A percentile compares a stretch with the other conserved stretches of the same genome.
These are phyloP conservation scores for Antechinus flavipes DNA, from an alignment of 2,113 vertebrate species.

Conservation along the genomic window DNA sequence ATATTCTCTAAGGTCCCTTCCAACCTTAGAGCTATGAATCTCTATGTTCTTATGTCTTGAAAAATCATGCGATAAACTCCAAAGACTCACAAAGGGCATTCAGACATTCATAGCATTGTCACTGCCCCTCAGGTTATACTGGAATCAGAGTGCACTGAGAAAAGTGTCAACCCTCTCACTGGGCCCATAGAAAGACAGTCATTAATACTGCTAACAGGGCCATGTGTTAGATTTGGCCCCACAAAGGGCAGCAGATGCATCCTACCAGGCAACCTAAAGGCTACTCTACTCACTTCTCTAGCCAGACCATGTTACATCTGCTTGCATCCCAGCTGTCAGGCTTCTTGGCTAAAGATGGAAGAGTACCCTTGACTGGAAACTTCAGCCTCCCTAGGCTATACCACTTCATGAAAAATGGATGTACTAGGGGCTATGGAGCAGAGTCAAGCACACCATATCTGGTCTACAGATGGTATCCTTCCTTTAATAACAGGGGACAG, in stretches of 20 bases:
- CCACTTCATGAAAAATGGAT: conserved; percentile 64
- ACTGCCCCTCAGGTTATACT: neutral
- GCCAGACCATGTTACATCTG: conserved; percentile 45
- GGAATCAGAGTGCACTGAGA: conserved; percentile 37
- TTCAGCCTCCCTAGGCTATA: neutral
- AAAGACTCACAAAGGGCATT: neutral
- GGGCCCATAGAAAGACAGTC: conserved; percentile 37
- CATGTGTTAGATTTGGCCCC: conserved; percentile 73
- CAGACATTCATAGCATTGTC: neutral
- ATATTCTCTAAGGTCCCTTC: neutral
- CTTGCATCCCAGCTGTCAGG: conserved; percentile 44
- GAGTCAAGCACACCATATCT: conserved; percentile 5
- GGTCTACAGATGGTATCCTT: conserved; percentile 48
- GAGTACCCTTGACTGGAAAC: conserved; percentile 31
- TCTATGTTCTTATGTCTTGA: neutral
- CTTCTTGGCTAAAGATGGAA: conserved; percentile 49
- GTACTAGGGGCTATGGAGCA: neutral
- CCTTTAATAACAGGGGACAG: conserved; percentile 24
- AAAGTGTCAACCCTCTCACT: conserved; percentile 47
- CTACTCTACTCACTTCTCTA: conserved; percentile 28
- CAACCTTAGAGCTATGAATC: neutral
- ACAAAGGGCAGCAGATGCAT: conserved; percentile 59
- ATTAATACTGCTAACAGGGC: conserved; percentile 69
- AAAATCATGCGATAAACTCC: neutral
- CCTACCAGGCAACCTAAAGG: conserved; percentile 45